Conservation (phyloP, 2,113 vertebrate species). For the Triplophysa dalaica region DNA sequence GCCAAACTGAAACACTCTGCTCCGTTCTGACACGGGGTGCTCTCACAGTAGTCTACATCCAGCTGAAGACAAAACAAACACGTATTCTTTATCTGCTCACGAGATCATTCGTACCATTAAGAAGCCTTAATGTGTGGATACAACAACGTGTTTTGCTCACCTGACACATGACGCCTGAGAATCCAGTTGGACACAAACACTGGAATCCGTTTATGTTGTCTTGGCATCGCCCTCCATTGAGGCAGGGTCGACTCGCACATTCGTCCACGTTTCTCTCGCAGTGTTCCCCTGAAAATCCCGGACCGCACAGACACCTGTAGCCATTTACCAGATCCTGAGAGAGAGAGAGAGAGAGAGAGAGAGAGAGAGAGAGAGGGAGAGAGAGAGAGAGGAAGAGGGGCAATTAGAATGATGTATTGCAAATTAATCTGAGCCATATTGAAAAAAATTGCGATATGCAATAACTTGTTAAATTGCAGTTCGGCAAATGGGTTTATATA, state of each 20-base stretch:
- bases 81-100: neutral
- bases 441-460: no score
- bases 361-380: conserved; percentile 39
- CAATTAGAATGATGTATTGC: neutral
- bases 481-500: no score
- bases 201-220: conserved; percentile 87
- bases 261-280: conserved; percentile 86
- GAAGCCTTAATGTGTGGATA: neutral
- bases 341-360: conserved; percentile 8
- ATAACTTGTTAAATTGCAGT: no score
- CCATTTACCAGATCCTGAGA: conserved; percentile 86
- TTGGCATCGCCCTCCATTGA: conserved; percentile 87
- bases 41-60: conserved; percentile 86
- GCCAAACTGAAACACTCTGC: conserved; percentile 86
- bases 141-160: conserved; percentile 63
- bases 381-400: neutral
- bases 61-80: conserved; percentile 66
- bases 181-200: conserved; percentile 86
- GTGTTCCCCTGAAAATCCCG: conserved; percentile 82
- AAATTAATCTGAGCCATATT: no score
- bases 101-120: neutral
- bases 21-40: conserved; percentile 83
- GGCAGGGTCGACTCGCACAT: conserved; percentile 86
- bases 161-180: conserved; percentile 89
- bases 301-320: conserved; percentile 83